Percentiles rank a stretch among this genome's conserved stretches.
phyloP scores from a whole-genome alignment of 2,888 invertebrate genomes.

The Lasiommata megera region DNA sequence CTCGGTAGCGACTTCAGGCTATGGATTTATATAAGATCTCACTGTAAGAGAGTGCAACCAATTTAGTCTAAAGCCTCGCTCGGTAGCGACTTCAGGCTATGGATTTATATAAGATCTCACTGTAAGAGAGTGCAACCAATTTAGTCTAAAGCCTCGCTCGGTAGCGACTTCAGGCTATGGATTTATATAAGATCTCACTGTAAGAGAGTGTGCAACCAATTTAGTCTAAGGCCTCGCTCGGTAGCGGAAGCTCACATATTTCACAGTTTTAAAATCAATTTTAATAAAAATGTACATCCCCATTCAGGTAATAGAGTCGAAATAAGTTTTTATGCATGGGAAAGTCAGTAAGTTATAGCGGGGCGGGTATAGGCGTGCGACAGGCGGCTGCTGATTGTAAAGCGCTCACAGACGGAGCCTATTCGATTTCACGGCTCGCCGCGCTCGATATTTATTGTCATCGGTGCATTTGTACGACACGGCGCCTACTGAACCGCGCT shows the following conservation, averaged over 20 bases:
- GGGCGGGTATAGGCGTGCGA: slow-evolving; percentile 59
- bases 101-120: too few relatives aligned
- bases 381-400: slow-evolving; percentile 79
- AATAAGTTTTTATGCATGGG: slow-evolving; percentile 66
- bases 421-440: slow-evolving; percentile 81
- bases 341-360: slow-evolving; percentile 67
- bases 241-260: neutral
- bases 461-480: slow-evolving; percentile 80
- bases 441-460: slow-evolving; percentile 80
- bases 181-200: too few relatives aligned
- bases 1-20: too few relatives aligned
- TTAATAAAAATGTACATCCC: slow-evolving; percentile 12
- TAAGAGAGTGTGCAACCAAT: too few relatives aligned
- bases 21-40: too few relatives aligned
- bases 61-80: too few relatives aligned
- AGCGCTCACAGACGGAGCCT: slow-evolving; percentile 80
- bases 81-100: too few relatives aligned
- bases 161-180: too few relatives aligned
- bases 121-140: too few relatives aligned
- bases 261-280: slow-evolving; percentile 1
- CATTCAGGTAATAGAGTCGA: slow-evolving; percentile 35
- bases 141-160: too few relatives aligned
- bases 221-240: too few relatives aligned
- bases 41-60: too few relatives aligned
- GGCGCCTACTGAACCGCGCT: slow-evolving; percentile 77